phyloP scores from a whole-genome alignment of 2,888 invertebrate genomes.

The Lithodes maja region DNA sequence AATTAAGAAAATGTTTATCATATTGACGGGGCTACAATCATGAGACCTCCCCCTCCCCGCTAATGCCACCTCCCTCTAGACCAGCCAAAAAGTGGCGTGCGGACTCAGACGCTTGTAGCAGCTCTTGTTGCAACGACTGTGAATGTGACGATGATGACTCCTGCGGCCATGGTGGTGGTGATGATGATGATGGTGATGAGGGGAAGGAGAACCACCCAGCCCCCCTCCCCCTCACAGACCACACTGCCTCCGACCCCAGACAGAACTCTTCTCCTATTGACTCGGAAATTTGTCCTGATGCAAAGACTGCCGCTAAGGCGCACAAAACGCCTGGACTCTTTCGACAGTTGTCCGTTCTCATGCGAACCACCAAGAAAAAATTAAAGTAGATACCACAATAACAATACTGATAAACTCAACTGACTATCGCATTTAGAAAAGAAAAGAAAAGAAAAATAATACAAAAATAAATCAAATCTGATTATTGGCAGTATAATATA shows the following conservation, averaged over 20 bases:
- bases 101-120: slow-evolving; percentile 65
- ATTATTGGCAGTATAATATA: no score
- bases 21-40: neutral
- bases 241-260: slow-evolving; percentile 30
- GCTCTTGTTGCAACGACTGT: slow-evolving; percentile 65
- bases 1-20: no score
- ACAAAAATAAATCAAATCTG: no score
- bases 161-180: slow-evolving; percentile 31
- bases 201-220: slow-evolving; percentile 47
- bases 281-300: slow-evolving; percentile 34
- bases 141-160: slow-evolving; percentile 58
- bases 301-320: slow-evolving; percentile 32
- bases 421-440: neutral
- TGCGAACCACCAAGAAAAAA: slow-evolving; percentile 59
- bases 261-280: neutral
- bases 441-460: no score
- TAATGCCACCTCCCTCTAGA: slow-evolving; percentile 58
- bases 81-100: slow-evolving; percentile 64
- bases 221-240: neutral
- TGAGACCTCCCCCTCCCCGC: neutral
- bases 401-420: neutral
- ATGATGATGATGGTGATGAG: neutral
- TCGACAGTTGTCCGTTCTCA: slow-evolving; percentile 63
- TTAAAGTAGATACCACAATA: slow-evolving; percentile 31
- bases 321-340: slow-evolving; percentile 60